Evolutionary conservation across 2,797 vertebrate genomes (phyloP), one percentile per base, ranked within the genome.

Genomic region (Perodicticus potto): DNA sequence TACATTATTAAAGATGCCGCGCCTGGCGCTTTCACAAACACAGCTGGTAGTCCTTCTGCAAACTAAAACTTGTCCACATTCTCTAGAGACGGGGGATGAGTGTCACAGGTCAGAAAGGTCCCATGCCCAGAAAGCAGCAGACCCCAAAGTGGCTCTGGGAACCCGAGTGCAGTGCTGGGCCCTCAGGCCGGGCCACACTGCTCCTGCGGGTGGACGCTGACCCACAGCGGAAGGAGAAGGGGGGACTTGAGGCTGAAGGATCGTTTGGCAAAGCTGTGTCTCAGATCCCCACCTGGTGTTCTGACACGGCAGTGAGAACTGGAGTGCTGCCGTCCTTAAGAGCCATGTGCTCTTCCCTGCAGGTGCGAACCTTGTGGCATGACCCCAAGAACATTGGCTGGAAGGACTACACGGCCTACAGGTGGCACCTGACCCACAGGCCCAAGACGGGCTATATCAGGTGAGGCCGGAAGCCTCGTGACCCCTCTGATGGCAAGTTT

Each of bases 391-490:
- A 99, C 95, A 98, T 99, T 29, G 99, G 99, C 59, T 99, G 99
- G 99, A 99, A 99, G 96, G 99, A 99, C 98, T 99, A 99, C 96
- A 99, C 99, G 0, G 99, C 99, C 63, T 99, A 99, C 98, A 99
- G 99, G 98, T 99, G 99, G 99, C 99, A 99, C 97, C 99, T 99
- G 93, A 99, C 99, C 97, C 99, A 99, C 95, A 99, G 99, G 96
- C 99, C 99, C 45, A 99, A 99, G 98, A 99, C 99, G 0, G 99
- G 99, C 86, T 99, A 99, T 96, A 99, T 99, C 98, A 99, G 99
- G 99, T 99, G 98, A 98, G 97, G 86, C 86, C 29, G 0, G 29
- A 70, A 27, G 0, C 49, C 45, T 4, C 9, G 10, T 4, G n/a
- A 1, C 0, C 45, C 7, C 0, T 0, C 9, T 1, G 3, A 27